Evolutionary conservation across 2,888 invertebrate species (phyloP), one percentile per base, ranked within the genome.

Genomic region (Macrosoma leucophasiata): DNA sequence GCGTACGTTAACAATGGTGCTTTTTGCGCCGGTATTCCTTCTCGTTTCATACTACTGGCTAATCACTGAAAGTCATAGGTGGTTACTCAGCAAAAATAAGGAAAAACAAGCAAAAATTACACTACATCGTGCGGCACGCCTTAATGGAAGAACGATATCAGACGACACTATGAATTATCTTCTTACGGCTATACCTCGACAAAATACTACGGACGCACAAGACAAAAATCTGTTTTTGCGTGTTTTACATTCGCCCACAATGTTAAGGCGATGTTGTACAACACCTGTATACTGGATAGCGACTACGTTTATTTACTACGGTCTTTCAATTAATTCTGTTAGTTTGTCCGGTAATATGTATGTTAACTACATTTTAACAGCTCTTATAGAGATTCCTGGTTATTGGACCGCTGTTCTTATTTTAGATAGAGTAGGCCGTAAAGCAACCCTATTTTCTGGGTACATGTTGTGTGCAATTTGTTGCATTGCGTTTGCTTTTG

Each of bases 251-350:
- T 88, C 88, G 0, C 76, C 75, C 2, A 73, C 81, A 23, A 66
- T 91, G 36, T 57, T 88, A 10, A 65, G 87, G n/a, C 77, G 90
- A 42, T 78, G 90, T 50, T 63, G 88, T 22, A 89, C 88, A 21
- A 91, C 91, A 36, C 91, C 90, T n/a, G 81, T 92, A 39, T 89
- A 91, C 65, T 93, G 93, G 93, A 88, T 92, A 26, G 89, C 92
- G 1, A 91, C 91, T 46, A 90, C 91, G 0, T 89, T 94, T 43
- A 89, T 93, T 28, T 94, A 92, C 63, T 94, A 92, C 52, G 94
- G 94, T 0, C 70, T 94, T 36, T 91, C 91, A 8, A 79, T 94
- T 30, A 93, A 92, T 68, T 90, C 93, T 0, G 91, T 92, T 3
- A 85, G 88, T 24, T 73, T 94, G 40, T 87, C 89, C 23, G 93